Conservation (phyloP, 2,113 vertebrate species). For the Lates calcarifer region DNA sequence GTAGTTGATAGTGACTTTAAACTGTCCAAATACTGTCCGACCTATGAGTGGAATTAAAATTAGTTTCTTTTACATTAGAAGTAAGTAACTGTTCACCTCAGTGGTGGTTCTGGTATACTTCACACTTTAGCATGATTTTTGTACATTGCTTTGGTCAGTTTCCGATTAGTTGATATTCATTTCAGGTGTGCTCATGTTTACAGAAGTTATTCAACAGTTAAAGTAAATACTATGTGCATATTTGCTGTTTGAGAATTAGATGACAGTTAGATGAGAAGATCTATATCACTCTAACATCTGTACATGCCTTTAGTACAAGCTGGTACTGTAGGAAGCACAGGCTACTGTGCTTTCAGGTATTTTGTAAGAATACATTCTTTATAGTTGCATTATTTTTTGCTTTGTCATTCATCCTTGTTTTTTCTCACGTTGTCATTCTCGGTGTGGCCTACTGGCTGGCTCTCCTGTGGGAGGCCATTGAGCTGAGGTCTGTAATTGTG, state of each 20-base stretch:
- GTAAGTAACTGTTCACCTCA: neutral
- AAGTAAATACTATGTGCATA: neutral
- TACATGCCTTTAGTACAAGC: too few relatives aligned
- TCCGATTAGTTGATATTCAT: neutral
- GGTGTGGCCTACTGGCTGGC: constrained; percentile 1
- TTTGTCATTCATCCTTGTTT: constrained; percentile 18
- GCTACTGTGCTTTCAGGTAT: neutral
- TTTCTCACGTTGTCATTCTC: constrained; percentile 30
- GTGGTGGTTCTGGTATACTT: neutral
- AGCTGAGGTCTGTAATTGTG: constrained; percentile 71
- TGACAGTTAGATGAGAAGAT: neutral
- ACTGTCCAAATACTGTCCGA: neutral
- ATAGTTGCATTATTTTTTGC: neutral
- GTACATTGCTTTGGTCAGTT: neutral
- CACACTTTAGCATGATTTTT: neutral
- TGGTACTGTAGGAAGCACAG: neutral
- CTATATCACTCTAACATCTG: neutral
- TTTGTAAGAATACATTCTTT: neutral
- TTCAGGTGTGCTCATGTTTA: neutral
- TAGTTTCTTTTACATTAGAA: neutral
- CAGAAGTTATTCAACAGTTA: neutral
- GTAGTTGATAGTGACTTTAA: neutral
- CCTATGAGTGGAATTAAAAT: neutral
- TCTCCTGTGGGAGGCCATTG: constrained; percentile 32
- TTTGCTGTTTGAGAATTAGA: neutral